Evolutionary conservation across 35 echinoderm and acorn worm genomes (phyloP), one percentile per base, ranked within the genome.

Genomic region (Acanthaster planci): DNA sequence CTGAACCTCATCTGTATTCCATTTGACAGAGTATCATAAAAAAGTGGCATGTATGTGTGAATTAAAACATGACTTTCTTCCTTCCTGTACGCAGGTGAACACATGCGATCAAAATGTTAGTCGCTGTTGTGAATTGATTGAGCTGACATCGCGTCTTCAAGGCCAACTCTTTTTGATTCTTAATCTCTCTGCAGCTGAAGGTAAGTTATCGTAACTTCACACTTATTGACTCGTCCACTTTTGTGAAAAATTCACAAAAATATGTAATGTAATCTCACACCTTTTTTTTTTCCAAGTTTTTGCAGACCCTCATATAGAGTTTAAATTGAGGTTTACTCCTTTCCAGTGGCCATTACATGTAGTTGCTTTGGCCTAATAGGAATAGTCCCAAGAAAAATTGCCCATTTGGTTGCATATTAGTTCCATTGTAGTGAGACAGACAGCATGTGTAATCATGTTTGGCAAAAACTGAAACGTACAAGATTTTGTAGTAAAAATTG

Each of bases 101-200:
- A 98, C 91, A 14, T 90, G 87, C 75, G 95, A 98, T 64, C 75
- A 98, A 56, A 98, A 98, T 90, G 90, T 98, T 17, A 79, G 56
- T 34, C 80, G 78, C 4, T 98, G 95, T 58, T 78, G 78, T 68
- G 95, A 93, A 21, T 57, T 97, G 53, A 88, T 98, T 81, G 95
- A 98, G 78, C 34, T 98, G 55, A 81, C 85, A 53, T 98, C 95
- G 15, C 72, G 95, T 32, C 55, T 93, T 1, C 95, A 98, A 60
- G 85, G 88, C 12, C 92, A 98, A 68, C 88, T 98, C 51, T 98
- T 98, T 55, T 55, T 82, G 27, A 77, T 98, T 26, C 81, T 98
- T 29, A 98, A 98, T 83, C 78, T 98, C 52, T 90, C 67, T 75
- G 80, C 86, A 42, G 35, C 91, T 40, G 94, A 97, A 97, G 94